Percentiles rank a stretch among this genome's conserved stretches.
These are phyloP conservation scores for Kradibia gibbosae DNA, from an alignment of 1,140 invertebrate genomes.

Conservation along the genomic window DNA sequence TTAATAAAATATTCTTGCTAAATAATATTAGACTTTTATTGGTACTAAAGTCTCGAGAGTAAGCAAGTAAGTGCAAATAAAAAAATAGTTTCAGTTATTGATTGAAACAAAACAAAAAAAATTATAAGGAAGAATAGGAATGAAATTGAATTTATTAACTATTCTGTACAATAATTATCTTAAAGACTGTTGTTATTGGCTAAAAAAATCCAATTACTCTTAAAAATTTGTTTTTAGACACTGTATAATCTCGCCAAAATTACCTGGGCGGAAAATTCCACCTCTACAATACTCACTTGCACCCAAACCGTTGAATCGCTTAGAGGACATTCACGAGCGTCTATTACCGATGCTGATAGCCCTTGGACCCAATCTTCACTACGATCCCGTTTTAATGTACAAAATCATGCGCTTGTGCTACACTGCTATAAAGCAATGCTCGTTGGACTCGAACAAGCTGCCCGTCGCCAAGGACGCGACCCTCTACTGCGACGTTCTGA, in stretches of 20 bases:
- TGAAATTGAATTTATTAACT: no score
- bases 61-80: no score
- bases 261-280: constrained; percentile 76
- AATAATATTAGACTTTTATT: no score
- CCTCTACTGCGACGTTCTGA: constrained; percentile 86
- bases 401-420: constrained; percentile 83
- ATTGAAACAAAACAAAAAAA: no score
- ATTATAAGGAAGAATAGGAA: no score
- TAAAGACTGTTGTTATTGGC: no score
- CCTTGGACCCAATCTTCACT: constrained; percentile 90
- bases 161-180: no score
- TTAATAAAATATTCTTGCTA: no score
- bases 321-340: constrained; percentile 82
- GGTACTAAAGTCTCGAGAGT: no score
- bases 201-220: background rate
- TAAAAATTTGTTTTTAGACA: constrained; percentile 76
- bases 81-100: no score
- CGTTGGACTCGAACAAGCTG: constrained; percentile 64
- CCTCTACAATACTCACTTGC: constrained; percentile 76
- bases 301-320: constrained; percentile 76
- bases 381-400: constrained; percentile 91
- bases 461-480: constrained; percentile 67
- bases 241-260: constrained; percentile 81
- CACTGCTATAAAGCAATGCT: constrained; percentile 70
- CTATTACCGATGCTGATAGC: constrained; percentile 90